phyloP scores from a whole-genome alignment of 2,113 vertebrate species.

The Oreochromis tanganicae region DNA sequence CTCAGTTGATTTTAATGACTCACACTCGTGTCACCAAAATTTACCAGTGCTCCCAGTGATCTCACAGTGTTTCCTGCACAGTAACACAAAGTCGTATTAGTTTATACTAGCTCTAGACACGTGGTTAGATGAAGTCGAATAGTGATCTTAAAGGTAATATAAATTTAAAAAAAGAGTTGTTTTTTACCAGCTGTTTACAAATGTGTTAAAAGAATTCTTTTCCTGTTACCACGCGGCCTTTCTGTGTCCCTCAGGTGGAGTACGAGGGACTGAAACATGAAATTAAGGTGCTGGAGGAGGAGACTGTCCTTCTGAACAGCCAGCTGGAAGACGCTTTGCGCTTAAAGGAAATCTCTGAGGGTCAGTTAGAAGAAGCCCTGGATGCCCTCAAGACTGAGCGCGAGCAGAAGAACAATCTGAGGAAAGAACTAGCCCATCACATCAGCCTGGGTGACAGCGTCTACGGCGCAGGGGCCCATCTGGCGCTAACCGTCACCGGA shows the following conservation, averaged over 20 bases:
- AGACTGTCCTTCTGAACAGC: constrained; percentile 93
- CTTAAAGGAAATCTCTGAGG: constrained; percentile 91
- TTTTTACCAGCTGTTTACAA: neutral
- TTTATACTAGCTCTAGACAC: neutral
- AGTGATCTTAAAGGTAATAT: neutral
- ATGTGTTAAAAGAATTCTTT: neutral
- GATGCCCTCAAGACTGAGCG: constrained; percentile 92
- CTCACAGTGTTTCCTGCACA: neutral
- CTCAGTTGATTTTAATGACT: neutral
- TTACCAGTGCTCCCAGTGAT: neutral
- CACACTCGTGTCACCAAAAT: neutral
- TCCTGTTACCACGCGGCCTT: neutral
- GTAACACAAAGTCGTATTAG: neutral
- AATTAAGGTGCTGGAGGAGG: constrained; percentile 95
- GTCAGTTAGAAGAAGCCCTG: constrained; percentile 92
- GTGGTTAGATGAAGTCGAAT: neutral
- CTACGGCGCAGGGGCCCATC: constrained; percentile 85
- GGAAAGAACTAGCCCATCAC: constrained; percentile 93
- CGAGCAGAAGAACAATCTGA: constrained; percentile 92
- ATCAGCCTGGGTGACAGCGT: constrained; percentile 87
- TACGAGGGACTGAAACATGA: constrained; percentile 98
- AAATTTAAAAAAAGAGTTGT: neutral
- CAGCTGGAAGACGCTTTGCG: constrained; percentile 94
- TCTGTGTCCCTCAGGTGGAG: constrained; percentile 80
- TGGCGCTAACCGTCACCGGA: constrained; percentile 84